Evolutionary conservation across 2,113 vertebrate genomes (phyloP), one percentile per base, ranked within the genome.

Genomic region (Calypte anna): DNA sequence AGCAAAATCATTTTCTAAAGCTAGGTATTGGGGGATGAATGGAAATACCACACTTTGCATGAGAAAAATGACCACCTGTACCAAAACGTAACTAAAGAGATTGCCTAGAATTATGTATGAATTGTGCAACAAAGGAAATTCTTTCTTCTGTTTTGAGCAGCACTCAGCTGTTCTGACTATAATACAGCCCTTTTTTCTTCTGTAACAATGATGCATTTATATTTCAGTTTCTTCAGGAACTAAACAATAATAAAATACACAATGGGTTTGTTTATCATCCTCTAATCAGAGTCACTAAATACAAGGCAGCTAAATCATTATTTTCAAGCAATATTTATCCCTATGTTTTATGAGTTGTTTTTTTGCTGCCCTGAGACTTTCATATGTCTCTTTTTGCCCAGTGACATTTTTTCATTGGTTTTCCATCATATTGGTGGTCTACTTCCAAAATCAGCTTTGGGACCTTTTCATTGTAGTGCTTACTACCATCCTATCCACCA

Each of bases 291-390:
- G 44, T 53, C 67, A 51, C 62, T 63, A 48, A 61, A 12, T 31
- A 30, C 6, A 23, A 77, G 55, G 66, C 20, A 77, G 31, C 17
- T 11, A 82, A 82, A 59, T 63, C 7, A n/a, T 50, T 82, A 8
- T 94, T 92, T 88, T 68, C 62, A 59, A 48, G 58, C 33, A 76
- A 68, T 19, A 3, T 68, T 82, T 81, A 69, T 36, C 79, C 36
- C 46, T 30, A 55, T 9, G 6, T 15, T 72, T 89, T 40, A 43
- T 53, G 72, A 82, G 58, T 12, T 22, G 18, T 3, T 76, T n/a
- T 87, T 55, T 72, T 48, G 8, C 33, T 38, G 20, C 13, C 9
- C 16, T 77, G 51, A 54, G 3, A 28, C 5, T 87, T 64, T 36
- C 4, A 4, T 30, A 4, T 30, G 14, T 38, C 81, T 83, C n/a